Evolutionary conservation across 2,797 vertebrate genomes (phyloP).

Genomic region (Cuculus canorus): DNA sequence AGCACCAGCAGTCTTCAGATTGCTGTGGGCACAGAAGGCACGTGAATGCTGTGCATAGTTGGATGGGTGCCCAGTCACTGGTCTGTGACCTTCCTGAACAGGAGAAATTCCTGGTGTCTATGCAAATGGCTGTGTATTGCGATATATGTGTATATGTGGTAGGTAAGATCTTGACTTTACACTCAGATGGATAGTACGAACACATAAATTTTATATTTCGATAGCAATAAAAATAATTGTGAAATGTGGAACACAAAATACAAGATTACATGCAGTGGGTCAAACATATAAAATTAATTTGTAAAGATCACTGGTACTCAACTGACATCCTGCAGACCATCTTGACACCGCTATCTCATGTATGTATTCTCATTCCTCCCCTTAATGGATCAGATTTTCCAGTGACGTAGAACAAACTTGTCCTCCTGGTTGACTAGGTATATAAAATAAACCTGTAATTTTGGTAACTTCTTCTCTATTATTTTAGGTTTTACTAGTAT

Average conservation of each 20-base stretch:
- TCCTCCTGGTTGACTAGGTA: background rate
- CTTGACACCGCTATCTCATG: background rate
- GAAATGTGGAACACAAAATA: background rate
- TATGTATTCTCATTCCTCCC: background rate
- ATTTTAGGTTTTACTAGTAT: background rate
- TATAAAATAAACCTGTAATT: background rate
- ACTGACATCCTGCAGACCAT: background rate
- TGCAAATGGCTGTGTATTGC: background rate
- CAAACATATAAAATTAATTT: slow-evolving; percentile 6
- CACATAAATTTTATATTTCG: background rate
- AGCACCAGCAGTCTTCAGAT: background rate
- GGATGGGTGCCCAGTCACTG: background rate
- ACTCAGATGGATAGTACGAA: background rate
- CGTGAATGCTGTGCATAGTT: background rate
- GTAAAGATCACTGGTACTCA: background rate
- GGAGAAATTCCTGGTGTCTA: background rate
- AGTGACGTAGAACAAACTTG: background rate
- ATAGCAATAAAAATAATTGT: background rate
- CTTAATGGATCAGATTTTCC: background rate
- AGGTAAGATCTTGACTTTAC: background rate
- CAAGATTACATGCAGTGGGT: background rate
- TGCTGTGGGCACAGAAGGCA: background rate
- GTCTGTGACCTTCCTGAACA: background rate
- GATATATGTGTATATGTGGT: background rate
- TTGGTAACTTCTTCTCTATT: background rate